Evolutionary conservation across 2,113 vertebrate species (phyloP), one percentile per base, ranked within the genome.

Genomic region (Vidua macroura): DNA sequence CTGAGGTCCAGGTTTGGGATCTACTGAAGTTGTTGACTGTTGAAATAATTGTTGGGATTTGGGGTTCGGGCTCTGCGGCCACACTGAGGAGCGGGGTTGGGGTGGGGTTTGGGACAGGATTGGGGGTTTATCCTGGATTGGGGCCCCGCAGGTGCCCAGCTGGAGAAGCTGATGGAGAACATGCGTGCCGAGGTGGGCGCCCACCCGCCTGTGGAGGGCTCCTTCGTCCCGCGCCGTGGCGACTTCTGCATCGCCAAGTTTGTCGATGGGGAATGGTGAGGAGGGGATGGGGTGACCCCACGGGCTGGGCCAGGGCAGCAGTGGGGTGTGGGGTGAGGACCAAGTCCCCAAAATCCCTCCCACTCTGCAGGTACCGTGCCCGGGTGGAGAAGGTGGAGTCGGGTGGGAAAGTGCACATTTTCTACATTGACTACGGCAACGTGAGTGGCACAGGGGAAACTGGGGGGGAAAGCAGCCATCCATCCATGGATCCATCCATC

Each of bases 361-460:
- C 1, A 0, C 16, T 4, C 12, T 1, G 17, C 79, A 99, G 99
- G 99, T 99, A 99, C 98, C 98, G 99, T 35, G 99, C 99, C 67
- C 98, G 98, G n/a, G 98, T 99, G 90, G 99, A 99, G 97, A 99
- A 98, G 95, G 97, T 99, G 31, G 99, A 99, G 94, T 99, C 98
- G 2, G 92, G 98, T 1, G 97, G 98, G 87, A 99, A 98, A 85
- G 98, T 99, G 20, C 98, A 99, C 9, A 98, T 99, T 86, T 99
- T 99, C 98, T 99, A 99, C 98, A 99, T 99, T 2, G 99, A 99
- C 98, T 99, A 99, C 1, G 99, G 99, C 97, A 99, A 99, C 2
- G 99, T 99, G 96, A 99, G 99, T 99, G 93, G 10, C 11, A 27
- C 27, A 0, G 2, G 49, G 86, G 80, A 6, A 2, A 28, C 2